A percentile compares a stretch with the other conserved stretches of the same genome.
phyloP scores from a whole-genome alignment of 2,888 invertebrate genomes.

The Pheosia tremula region DNA sequence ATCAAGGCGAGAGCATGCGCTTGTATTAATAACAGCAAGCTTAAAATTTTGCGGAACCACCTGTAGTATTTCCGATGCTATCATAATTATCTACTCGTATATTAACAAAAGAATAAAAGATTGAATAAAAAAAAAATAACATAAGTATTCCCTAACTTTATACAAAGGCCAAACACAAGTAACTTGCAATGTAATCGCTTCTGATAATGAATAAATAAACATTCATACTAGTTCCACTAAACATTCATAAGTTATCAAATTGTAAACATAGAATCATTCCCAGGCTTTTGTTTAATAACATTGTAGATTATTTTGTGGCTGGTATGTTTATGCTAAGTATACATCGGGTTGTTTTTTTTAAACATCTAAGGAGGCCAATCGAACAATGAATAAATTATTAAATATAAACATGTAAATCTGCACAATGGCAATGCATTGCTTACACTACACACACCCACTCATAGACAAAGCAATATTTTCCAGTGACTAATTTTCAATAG shows the following conservation, averaged over 20 bases:
- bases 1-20: too few relatives aligned
- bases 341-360: background rate
- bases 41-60: too few relatives aligned
- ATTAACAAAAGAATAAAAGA: too few relatives aligned
- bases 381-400: conserved; percentile 1
- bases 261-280: conserved; percentile 6
- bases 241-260: background rate
- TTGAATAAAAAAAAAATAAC: too few relatives aligned
- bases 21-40: too few relatives aligned
- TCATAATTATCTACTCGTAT: too few relatives aligned
- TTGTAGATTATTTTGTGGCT: conserved; percentile 6
- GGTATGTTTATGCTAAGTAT: background rate
- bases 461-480: conserved; percentile 14
- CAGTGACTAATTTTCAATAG: conserved; percentile 7
- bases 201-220: conserved; percentile 1
- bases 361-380: conserved; percentile 31
- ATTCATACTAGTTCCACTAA: background rate
- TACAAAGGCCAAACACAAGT: conserved; percentile 2
- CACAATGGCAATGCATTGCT: background rate
- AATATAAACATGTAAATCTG: background rate
- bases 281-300: conserved; percentile 6
- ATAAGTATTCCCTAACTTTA: background rate
- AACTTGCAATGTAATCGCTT: background rate
- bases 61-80: too few relatives aligned
- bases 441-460: conserved; percentile 2